Conservation (phyloP, 2,888 invertebrate genomes). For the Epiblema foenella region DNA sequence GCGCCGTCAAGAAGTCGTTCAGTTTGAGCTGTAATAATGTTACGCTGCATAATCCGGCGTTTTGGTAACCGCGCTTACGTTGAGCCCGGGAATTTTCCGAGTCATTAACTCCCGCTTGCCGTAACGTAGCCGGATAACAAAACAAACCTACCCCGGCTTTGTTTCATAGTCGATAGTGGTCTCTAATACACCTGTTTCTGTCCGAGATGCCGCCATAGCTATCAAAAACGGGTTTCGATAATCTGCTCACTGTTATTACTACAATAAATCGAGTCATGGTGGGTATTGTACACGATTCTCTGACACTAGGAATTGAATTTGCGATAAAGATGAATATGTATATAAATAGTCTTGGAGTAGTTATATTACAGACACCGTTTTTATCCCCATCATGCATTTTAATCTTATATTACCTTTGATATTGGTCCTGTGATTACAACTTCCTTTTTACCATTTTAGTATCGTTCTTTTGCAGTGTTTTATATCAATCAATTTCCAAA, state of each 20-base stretch:
- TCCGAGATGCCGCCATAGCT: constrained; percentile 14
- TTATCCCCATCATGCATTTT: too few species aligned
- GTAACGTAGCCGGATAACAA: constrained; percentile 48
- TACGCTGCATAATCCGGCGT: constrained; percentile 67
- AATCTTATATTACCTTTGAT: too few species aligned
- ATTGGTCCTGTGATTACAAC: too few species aligned
- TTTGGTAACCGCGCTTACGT: constrained; percentile 57
- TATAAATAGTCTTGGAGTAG: too few species aligned
- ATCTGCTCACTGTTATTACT: constrained; percentile 21
- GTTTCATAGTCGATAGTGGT: constrained; percentile 57
- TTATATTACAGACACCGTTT: too few species aligned
- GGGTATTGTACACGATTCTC: too few species aligned
- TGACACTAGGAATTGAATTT: too few species aligned
- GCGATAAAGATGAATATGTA: too few species aligned
- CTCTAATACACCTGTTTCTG: constrained; percentile 52
- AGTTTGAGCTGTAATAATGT: constrained; percentile 59
- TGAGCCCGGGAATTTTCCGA: constrained; percentile 68
- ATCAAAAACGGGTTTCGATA: constrained; percentile 31
- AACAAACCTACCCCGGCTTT: constrained; percentile 56
- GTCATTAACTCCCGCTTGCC: constrained; percentile 66
- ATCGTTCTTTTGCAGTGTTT: too few species aligned
- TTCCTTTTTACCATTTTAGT: too few species aligned
- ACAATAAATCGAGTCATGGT: background rate
- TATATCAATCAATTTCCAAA: too few species aligned
- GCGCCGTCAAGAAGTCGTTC: constrained; percentile 45